These are phyloP conservation scores for Rosalia funebris DNA, from an alignment of 2,888 invertebrate genomes.

Conservation along the genomic window DNA sequence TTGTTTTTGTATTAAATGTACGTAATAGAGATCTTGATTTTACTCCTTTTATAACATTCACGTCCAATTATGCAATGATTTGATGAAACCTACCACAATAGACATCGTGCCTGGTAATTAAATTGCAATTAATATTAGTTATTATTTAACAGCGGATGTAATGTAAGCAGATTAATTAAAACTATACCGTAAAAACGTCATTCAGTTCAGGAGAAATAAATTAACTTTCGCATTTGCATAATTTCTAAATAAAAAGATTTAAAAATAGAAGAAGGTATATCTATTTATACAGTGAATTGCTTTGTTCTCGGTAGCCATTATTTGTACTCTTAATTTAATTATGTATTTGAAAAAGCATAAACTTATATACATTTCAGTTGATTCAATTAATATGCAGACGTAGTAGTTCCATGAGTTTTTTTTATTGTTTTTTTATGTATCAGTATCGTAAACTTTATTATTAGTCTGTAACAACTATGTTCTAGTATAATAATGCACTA, in stretches of 20 bases:
- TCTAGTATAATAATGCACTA: too few relatives aligned
- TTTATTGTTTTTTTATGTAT: too few relatives aligned
- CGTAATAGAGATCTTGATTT: too few relatives aligned
- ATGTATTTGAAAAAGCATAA: neutral
- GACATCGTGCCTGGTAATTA: neutral
- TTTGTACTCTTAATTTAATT: neutral
- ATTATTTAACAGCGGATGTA: neutral
- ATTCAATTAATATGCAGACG: too few relatives aligned
- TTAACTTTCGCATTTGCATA: constrained; percentile 15
- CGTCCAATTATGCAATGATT: neutral
- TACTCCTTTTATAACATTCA: too few relatives aligned
- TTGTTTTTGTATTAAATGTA: too few relatives aligned
- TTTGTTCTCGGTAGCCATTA: neutral
- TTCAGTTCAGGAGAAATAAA: neutral
- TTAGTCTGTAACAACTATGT: too few relatives aligned
- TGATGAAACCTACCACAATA: neutral
- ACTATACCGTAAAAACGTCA: constrained; percentile 16
- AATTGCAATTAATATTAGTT: constrained; percentile 11
- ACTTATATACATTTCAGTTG: neutral
- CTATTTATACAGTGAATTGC: neutral
- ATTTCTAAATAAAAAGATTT: constrained; percentile 23
- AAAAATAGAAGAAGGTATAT: neutral
- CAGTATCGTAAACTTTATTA: too few relatives aligned
- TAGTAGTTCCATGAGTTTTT: too few relatives aligned
- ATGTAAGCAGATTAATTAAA: neutral